Evolutionary conservation across 2,113 vertebrate species (phyloP), one percentile per base, ranked within the genome.

Genomic region (Myrmecobius fasciatus): DNA sequence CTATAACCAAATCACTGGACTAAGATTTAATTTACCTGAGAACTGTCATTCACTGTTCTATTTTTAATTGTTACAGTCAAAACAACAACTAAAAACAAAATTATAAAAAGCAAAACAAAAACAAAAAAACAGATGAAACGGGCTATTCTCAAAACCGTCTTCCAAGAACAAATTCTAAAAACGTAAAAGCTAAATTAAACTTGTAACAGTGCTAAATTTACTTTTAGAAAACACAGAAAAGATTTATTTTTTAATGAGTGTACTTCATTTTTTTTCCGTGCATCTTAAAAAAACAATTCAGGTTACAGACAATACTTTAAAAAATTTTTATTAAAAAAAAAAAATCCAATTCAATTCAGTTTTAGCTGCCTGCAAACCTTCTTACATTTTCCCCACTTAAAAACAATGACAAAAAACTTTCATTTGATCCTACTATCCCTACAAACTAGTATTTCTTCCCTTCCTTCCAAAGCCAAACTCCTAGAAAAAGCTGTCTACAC

Each of bases 61-160:
- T 91, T 95, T 11, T 25, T 91, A 94, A 94, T 25, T 94, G 89
- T 7, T 49, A 52, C 88, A n/a, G 26, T 49, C 14, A 14, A 10
- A 91, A 28, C 49, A 93, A 91, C 11, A 56, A 56, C 25, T 26
- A 31, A 67, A 36, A 67, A 52, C 90, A 54, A 75, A 89, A 10
- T 54, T 22, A 67, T 47, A n/a, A 96, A 43, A 91, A 53, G 49
- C 94, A 95, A 91, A 83, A 9, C 49, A 28, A 91, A 89, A 43
- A 92, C 48, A 10, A 93, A 60, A 25, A 25, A 9, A 26, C 46
- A 60, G 1, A 25, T 88, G 28, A 90, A 83, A 60, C 43, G 36
- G 10, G 36, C 51, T 25, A 52, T 48, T 89, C 46, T 52, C 90
- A 91, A 11, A 53, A 92, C 56, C 91, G 91, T 25, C 75, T 94